phyloP scores from a whole-genome alignment of 2,797 vertebrate species.

The Pelochelys cantorii region DNA sequence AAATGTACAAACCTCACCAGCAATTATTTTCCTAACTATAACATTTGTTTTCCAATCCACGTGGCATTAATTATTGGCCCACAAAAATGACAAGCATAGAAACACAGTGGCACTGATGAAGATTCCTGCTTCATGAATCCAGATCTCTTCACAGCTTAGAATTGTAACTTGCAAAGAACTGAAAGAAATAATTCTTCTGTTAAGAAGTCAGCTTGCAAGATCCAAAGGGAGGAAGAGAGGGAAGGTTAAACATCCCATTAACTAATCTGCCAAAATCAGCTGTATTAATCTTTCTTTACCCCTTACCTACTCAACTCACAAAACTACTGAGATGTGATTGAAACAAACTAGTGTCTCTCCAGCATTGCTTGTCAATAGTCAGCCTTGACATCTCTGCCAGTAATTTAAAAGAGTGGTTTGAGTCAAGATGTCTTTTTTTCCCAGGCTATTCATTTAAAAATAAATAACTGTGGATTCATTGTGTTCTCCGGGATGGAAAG shows the following conservation, averaged over 20 bases:
- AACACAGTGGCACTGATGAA: not conserved
- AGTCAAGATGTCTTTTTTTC: constrained; percentile 3
- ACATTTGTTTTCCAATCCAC: constrained; percentile 19
- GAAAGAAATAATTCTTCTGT: not conserved
- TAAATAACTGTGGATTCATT: not conserved
- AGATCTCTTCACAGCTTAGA: constrained; percentile 23
- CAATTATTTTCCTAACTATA: constrained; percentile 1
- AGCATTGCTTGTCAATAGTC: not conserved
- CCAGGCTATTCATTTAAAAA: constrained; percentile 16
- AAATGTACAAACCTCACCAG: constrained; percentile 4
- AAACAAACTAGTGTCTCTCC: not conserved
- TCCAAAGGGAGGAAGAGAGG: not conserved
- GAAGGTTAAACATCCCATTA: constrained; percentile 27
- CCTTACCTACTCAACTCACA: constrained; percentile 5
- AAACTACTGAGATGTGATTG: not conserved
- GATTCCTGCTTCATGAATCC: constrained; percentile 26
- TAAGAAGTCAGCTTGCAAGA: constrained; percentile 10
- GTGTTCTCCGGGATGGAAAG: not conserved
- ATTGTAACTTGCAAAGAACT: constrained; percentile 42
- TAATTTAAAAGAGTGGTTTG: constrained; percentile 4
- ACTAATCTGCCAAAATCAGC: constrained; percentile 29
- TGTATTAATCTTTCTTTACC: not conserved
- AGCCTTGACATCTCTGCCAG: constrained; percentile 15
- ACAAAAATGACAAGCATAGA: not conserved
- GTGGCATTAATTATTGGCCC: constrained; percentile 22